Percentiles rank a stretch among this genome's conserved stretches.
These are phyloP conservation scores for Perca schrenkii DNA, from an alignment of 2,113 vertebrate genomes.

Conservation along the genomic window DNA sequence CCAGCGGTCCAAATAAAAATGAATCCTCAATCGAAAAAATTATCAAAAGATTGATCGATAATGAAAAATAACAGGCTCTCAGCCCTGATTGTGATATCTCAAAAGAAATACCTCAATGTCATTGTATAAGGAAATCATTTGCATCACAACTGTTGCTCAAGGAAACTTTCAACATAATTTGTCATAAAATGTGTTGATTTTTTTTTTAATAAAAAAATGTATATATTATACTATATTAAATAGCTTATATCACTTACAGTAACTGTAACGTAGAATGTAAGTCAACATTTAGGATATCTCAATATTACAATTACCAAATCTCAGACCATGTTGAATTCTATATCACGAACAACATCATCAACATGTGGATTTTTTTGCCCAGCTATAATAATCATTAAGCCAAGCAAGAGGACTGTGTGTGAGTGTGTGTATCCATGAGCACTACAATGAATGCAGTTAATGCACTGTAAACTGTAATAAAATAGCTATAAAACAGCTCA, in stretches of 20 bases:
- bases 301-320: neutral
- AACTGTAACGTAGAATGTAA: neutral
- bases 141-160: neutral
- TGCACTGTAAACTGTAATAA: conserved; percentile 57
- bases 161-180: neutral
- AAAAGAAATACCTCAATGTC: too few species aligned
- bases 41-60: too few species aligned
- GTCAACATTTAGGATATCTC: neutral
- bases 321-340: neutral
- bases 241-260: neutral
- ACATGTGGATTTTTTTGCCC: neutral
- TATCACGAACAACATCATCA: neutral
- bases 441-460: conserved; percentile 21
- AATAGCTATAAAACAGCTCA: conserved; percentile 37
- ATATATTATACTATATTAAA: too few species aligned
- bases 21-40: too few species aligned
- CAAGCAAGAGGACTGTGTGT: neutral
- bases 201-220: neutral
- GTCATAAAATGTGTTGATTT: neutral
- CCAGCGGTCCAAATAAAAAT: too few species aligned
- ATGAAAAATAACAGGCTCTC: too few species aligned
- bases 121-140: neutral
- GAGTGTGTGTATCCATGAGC: neutral
- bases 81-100: too few species aligned
- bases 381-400: neutral